Base-by-base conservation (phyloP, 1,140 invertebrate genomes). In the Chironomus tepperi region DNA sequence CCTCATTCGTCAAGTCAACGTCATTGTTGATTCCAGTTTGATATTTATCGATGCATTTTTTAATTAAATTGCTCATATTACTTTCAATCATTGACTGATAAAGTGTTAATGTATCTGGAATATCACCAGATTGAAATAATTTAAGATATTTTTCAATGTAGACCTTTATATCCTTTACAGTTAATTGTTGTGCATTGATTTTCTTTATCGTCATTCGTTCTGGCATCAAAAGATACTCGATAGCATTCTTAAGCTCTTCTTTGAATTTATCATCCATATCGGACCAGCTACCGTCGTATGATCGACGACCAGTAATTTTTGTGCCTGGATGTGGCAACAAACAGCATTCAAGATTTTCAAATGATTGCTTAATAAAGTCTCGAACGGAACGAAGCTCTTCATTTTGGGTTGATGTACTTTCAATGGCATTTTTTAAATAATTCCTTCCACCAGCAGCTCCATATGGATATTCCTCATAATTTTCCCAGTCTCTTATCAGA, bases 401-500 rank as follows among this genome's bases (percentile, higher is more conserved):
- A n/a, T 16, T 15, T n/a, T 18, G 1, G 0, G 7, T 67, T 67
- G 7, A 67, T 1, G 16, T 16, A n/a, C n/a, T n/a, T n/a, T n/a
- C n/a, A n/a, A n/a, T n/a, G n/a, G n/a, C n/a, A n/a, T n/a, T n/a
- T n/a, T n/a, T n/a, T n/a, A n/a, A n/a, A n/a, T n/a, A n/a, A 67
- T 67, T 67, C n/a, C 7, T 67, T 16, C 64, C 64, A 2, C 16
- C 64, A 2, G 7, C 1, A 9, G n/a, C 5, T 7, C 64, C 64
- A 67, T 18, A 2, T 2, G 0, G 16, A 15, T n/a, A 67, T 67
- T 67, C 64, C 7, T 67, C 15, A 8, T 9, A n/a, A 19, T 67
- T 67, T 3, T 15, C 7, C 64, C 64, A 67, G 8, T 67, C 64
- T 67, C 91, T 81, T 6, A 93, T 88, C 15, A 93, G 83, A 81